A percentile compares a stretch with the other conserved stretches of the same genome.
These are phyloP conservation scores for Heterotilapia buettikoferi DNA, from an alignment of 2,113 vertebrate genomes.

Conservation along the genomic window DNA sequence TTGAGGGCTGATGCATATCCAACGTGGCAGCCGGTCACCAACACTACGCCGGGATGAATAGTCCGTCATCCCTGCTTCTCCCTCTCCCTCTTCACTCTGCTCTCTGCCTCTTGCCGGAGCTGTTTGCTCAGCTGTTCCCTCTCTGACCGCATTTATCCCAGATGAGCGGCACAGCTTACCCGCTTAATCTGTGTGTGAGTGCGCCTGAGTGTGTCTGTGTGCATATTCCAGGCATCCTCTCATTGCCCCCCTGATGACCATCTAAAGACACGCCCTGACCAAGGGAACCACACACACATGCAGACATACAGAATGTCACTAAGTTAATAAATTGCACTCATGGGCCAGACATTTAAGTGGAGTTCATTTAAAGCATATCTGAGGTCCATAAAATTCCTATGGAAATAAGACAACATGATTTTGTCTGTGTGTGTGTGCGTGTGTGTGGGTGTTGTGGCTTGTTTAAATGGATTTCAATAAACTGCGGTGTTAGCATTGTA, in stretches of 20 bases:
- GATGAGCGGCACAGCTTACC: constrained; percentile 59
- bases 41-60: constrained; percentile 36
- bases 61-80: constrained; percentile 50
- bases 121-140: constrained; percentile 66
- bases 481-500: not conserved
- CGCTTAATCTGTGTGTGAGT: constrained; percentile 56
- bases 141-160: constrained; percentile 68
- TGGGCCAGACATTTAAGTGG: not conserved
- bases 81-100: constrained; percentile 22
- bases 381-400: not conserved
- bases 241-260: constrained; percentile 33
- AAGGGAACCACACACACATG: not conserved
- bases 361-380: not conserved
- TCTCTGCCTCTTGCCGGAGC: constrained; percentile 46
- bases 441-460: not conserved
- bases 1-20: constrained; percentile 59
- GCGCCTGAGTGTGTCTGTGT: not conserved
- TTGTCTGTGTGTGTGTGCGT: not conserved
- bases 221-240: constrained; percentile 27
- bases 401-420: not conserved
- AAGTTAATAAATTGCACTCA: not conserved
- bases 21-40: constrained; percentile 56
- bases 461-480: not conserved
- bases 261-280: constrained; percentile 52
- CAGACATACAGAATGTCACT: not conserved